Evolutionary conservation across 2,888 invertebrate species (phyloP), one percentile per base, ranked within the genome.

Genomic region (Elegia similella): DNA sequence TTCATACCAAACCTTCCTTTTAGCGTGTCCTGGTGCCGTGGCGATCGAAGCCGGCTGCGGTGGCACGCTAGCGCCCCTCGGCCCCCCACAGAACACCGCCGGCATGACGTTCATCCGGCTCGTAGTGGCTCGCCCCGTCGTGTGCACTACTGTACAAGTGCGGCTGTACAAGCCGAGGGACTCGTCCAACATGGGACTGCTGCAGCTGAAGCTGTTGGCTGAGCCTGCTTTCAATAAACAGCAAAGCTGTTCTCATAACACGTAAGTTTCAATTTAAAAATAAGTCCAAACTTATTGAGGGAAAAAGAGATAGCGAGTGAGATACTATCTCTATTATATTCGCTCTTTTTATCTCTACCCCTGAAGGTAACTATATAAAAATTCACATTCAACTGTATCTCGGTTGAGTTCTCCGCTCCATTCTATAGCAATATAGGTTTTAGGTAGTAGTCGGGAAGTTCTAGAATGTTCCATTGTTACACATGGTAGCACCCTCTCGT

Each of bases 21-120:
- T 82, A 95, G 96, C 98, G 0, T 97, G 97, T 70, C 98, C 98
- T 0, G 96, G 96, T 52, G 97, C 96, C 3, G 97, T 98, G 17
- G 96, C 96, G 10, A 89, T 98, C 59, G 98, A 98, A 83, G 95
- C 97, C 0, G 94, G 96, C 0, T 96, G 97, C 82, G 95, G 95
- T 58, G 95, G 95, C 50, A 94, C 95, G 6, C 91, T 96, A 29
- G 95, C 96, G 2, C 97, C 98, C 2, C 94, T 97, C 30, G 96
- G 97, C 63, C 95, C 97, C 17, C 98, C 98, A 0, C 93, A 97
- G 80, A 94, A 95, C 64, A 98, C 98, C 2, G 95, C 96, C 62
- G 98, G 98, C 59, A 94, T 97, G 88, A 96, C 97, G 0, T 96
- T 95, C 80, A 97, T 98, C 77, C 94, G 96, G 55, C 92, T 98